Conservation (phyloP, 2,888 invertebrate genomes). For the Mycalesis mineus region DNA sequence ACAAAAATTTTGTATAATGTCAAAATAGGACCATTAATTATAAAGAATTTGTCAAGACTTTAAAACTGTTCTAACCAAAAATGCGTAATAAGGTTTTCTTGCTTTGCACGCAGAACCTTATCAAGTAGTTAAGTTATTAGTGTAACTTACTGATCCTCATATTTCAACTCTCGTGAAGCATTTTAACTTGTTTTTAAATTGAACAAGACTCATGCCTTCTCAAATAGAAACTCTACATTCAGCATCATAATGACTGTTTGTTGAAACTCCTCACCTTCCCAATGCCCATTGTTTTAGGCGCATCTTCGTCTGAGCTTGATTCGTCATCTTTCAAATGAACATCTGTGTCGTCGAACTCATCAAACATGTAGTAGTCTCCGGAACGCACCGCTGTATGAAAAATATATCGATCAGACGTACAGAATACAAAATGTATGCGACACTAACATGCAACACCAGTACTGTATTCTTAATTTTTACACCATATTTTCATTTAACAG, state of each 20-base stretch:
- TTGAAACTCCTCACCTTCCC: conserved; percentile 60
- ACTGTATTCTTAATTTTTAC: neutral
- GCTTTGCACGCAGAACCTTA: no score
- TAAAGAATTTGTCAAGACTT: no score
- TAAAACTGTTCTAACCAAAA: no score
- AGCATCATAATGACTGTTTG: neutral
- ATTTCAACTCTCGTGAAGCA: neutral
- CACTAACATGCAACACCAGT: neutral
- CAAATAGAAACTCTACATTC: neutral
- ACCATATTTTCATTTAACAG: neutral
- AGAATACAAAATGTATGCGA: neutral
- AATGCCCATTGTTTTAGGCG: conserved; percentile 72
- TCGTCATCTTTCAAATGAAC: conserved; percentile 81
- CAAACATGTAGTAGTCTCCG: conserved; percentile 99
- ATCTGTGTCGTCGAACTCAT: conserved; percentile 91
- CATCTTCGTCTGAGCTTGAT: conserved; percentile 78
- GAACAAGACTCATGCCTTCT: conserved; percentile 8
- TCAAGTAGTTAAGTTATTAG: no score
- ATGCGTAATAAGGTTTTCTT: no score
- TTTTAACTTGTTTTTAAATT: neutral
- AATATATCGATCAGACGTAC: conserved; percentile 1
- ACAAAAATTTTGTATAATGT: no score
- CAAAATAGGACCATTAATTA: no score
- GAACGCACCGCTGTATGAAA: conserved; percentile 91
- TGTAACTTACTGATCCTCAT: neutral